These are phyloP conservation scores for Rhodeus uyekii DNA, from an alignment of 2,797 vertebrate species.

Conservation along the genomic window DNA sequence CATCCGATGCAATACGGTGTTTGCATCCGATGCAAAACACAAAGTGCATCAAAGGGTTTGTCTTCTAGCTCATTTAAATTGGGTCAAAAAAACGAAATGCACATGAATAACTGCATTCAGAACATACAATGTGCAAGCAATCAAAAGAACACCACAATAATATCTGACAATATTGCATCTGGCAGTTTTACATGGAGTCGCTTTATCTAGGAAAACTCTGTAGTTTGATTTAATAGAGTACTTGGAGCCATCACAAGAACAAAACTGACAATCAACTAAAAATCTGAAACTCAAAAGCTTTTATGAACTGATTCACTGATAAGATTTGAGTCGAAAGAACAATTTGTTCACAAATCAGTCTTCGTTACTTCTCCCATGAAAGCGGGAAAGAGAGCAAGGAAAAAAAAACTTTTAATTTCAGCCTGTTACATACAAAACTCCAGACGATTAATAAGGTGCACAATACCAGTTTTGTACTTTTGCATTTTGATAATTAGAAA, in stretches of 20 bases:
- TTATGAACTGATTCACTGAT: background rate
- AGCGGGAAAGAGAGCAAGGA: background rate
- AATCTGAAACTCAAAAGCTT: background rate
- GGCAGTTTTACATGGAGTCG: background rate
- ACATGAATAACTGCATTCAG: background rate
- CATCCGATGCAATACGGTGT: background rate
- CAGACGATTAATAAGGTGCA: background rate
- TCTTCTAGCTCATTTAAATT: background rate
- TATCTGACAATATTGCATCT: background rate
- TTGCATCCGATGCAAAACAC: constrained; percentile 6
- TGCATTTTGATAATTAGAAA: background rate
- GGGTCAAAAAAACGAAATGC: background rate
- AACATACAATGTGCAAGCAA: background rate
- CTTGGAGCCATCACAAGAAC: background rate
- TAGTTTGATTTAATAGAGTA: background rate
- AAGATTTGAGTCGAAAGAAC: background rate
- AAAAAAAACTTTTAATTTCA: background rate
- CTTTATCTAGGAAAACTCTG: too few relatives aligned
- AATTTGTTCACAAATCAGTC: background rate
- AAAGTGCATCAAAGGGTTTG: constrained; percentile 4
- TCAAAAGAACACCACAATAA: background rate
- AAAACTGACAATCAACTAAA: background rate
- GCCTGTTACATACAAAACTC: background rate
- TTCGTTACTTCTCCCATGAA: background rate
- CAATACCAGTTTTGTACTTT: background rate